These are phyloP conservation scores for Pseudoips prasinana DNA, from an alignment of 2,888 invertebrate species.

Conservation along the genomic window DNA sequence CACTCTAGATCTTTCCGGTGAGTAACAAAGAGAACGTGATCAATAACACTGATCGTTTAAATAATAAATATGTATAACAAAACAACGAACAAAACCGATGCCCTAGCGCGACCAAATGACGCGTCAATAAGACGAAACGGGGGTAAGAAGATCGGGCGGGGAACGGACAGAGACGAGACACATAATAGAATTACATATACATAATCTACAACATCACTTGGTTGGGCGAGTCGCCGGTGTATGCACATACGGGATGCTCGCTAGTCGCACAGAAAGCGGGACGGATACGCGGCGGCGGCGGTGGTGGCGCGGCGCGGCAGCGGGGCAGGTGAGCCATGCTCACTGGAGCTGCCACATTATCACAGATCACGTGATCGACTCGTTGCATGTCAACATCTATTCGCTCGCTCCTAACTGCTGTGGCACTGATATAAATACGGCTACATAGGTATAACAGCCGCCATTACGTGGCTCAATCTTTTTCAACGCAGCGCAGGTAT, in stretches of 20 bases:
- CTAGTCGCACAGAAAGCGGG: conserved; percentile 41
- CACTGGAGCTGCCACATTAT: conserved; percentile 53
- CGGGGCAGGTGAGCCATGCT: conserved; percentile 56
- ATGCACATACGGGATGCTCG: conserved; percentile 42
- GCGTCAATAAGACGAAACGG: conserved; percentile 63
- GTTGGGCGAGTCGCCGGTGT: conserved; percentile 60
- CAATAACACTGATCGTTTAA: conserved; percentile 61
- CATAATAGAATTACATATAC: conserved; percentile 74
- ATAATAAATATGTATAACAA: conserved; percentile 57
- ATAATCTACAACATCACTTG: conserved; percentile 63
- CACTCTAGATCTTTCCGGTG: conserved; percentile 38
- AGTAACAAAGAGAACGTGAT: conserved; percentile 49
- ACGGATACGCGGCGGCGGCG: conserved; percentile 26
- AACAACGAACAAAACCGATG: conserved; percentile 66
- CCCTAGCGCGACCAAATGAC: conserved; percentile 68
- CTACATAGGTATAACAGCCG: conserved; percentile 13
- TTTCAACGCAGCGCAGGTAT: too few species aligned
- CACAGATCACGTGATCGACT: conserved; percentile 54
- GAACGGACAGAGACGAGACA: conserved; percentile 70
- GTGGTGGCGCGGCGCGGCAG: conserved; percentile 40
- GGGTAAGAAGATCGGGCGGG: conserved; percentile 55
- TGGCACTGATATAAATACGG: conserved; percentile 25
- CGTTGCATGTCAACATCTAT: conserved; percentile 41
- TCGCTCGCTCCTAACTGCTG: conserved; percentile 27
- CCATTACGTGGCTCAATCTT: conserved; percentile 14